Evolutionary conservation across 2,888 invertebrate species (phyloP), one percentile per base, ranked within the genome.

Genomic region (Cosmia trapezina): DNA sequence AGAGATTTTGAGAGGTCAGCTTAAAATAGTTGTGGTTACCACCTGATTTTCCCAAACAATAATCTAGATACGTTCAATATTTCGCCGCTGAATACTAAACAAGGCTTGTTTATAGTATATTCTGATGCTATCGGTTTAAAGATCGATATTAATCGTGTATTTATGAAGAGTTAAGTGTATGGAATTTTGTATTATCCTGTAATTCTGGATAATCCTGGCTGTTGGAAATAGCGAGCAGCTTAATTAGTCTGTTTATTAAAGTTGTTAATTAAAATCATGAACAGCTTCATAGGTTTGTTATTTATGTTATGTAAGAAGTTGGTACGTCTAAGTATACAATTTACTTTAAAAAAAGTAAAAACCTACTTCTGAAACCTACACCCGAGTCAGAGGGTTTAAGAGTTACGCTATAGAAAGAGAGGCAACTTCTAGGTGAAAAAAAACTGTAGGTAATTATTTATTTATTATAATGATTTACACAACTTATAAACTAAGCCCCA

Each of bases 41-140:
- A 71, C 57, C 78, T 68, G 73, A 80, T 77, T 77, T 67, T 64
- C 64, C 59, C 56, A 11, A 62, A 68, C 64, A 77, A 72, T 70
- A 77, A 59, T 63, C 66, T 63, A 47, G 28, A 67, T 49, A 17
- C 41, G 66, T 70, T 63, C 53, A 69, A 71, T 73, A 80, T 80
- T 70, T 70, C 51, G 59, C 51, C 45, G 37, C 67, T 72, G 53
- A 62, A 73, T 62, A 70, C 49, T 67, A 68, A 73, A 17, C 69
- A 12, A 33, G 53, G 53, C 47, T 66, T 76, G 56, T 80, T 68
- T 83, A 71, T 54, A 33, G 68, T 37, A 43, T 12, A 78, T 49
- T 56, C 9, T 56, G 68, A 54, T 69, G 22, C 7, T 75, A 83
- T 83, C 75, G 6, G 61, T 9, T 75, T 56, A 76, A 54, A 33